These are phyloP conservation scores for Enteromius treurensis DNA, from an alignment of 2,797 vertebrate species.

Conservation along the genomic window DNA sequence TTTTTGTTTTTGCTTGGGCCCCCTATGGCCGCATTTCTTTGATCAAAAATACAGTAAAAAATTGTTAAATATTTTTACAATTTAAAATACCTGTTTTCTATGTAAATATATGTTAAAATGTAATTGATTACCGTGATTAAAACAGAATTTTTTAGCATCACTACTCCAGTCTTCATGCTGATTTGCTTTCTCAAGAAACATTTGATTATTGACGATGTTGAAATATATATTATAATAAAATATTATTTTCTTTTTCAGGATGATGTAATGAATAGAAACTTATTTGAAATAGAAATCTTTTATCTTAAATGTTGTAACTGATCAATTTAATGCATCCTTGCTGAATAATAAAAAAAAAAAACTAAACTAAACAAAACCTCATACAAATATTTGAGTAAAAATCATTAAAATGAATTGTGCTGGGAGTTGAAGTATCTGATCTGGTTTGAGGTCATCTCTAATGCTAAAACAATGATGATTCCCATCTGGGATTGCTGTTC, in stretches of 20 bases:
- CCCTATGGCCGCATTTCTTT: background rate
- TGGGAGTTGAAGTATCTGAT: background rate
- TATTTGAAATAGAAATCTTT: background rate
- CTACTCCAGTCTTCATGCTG: background rate
- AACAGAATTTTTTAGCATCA: background rate
- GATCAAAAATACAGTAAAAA: background rate
- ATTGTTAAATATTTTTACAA: background rate
- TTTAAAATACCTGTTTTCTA: background rate
- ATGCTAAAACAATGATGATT: conserved; percentile 15
- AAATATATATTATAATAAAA: too few species aligned
- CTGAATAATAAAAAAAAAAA: background rate
- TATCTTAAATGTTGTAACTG: background rate
- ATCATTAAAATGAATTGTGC: background rate
- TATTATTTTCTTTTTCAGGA: background rate
- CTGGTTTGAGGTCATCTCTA: conserved; percentile 27
- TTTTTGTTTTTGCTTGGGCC: background rate
- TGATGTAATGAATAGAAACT: background rate
- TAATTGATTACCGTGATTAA: background rate
- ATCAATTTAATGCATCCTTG: too few species aligned
- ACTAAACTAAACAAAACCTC: background rate
- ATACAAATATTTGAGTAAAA: background rate
- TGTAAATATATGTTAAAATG: background rate
- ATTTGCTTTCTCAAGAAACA: background rate
- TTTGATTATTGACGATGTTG: background rate
- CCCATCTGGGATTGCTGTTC: conserved; percentile 8